These are phyloP conservation scores for Apolygus lucorum DNA, from an alignment of 1,140 invertebrate species.

Conservation along the genomic window DNA sequence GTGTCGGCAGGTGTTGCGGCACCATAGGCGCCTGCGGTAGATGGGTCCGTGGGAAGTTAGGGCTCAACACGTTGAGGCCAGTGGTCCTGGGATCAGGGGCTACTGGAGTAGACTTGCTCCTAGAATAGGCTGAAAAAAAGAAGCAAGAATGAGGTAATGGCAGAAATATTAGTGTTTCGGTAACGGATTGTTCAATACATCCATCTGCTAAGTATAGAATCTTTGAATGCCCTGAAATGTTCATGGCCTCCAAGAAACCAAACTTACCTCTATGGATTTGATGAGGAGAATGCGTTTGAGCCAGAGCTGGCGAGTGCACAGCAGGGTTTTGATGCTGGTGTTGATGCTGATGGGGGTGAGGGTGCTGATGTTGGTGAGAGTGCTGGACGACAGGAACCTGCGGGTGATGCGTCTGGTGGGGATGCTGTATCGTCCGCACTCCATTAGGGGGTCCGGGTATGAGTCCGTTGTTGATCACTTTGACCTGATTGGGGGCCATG, in stretches of 20 bases:
- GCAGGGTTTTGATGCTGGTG: neutral
- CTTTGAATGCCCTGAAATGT: no score
- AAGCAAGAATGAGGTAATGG: no score
- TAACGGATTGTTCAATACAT: no score
- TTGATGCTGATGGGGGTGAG: neutral
- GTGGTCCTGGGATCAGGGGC: neutral
- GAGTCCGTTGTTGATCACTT: neutral
- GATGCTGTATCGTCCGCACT: neutral
- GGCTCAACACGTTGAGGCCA: neutral
- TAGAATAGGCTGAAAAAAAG: neutral
- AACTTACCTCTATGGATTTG: slow-evolving; percentile 7
- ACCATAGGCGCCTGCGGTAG: neutral
- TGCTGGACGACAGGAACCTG: neutral
- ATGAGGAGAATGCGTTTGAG: slow-evolving; percentile 10
- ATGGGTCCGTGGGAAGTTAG: neutral
- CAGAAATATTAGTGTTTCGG: no score
- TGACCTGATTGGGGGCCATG: neutral
- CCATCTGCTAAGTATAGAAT: no score
- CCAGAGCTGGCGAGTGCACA: neutral
- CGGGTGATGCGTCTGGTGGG: neutral
- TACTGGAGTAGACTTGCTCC: neutral
- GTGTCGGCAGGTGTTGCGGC: neutral
- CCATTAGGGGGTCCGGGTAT: neutral
- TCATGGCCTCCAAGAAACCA: no score
- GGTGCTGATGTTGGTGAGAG: neutral